These are phyloP conservation scores for Leucophenga maculata DNA, from an alignment of 2,888 invertebrate species.

Conservation along the genomic window DNA sequence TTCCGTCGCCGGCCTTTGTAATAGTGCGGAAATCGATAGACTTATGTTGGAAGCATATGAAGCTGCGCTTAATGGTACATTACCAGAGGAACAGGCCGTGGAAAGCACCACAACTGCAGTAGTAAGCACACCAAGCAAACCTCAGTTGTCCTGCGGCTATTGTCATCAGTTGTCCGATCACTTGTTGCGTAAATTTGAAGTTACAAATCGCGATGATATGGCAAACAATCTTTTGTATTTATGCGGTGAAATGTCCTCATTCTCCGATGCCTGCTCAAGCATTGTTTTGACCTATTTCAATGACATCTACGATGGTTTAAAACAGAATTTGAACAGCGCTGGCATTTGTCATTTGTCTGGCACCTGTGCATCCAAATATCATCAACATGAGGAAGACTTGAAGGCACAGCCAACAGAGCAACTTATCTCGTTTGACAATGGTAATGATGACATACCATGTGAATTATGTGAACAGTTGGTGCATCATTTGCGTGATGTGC, in stretches of 20 bases:
- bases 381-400: constrained; percentile 76
- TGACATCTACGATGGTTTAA: constrained; percentile 78
- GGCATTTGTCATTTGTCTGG: constrained; percentile 85
- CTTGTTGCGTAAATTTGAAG: constrained; percentile 66
- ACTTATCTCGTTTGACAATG: constrained; percentile 74
- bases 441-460: constrained; percentile 81
- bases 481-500: constrained; percentile 82
- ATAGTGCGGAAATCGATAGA: constrained; percentile 81
- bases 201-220: constrained; percentile 67
- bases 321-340: constrained; percentile 76
- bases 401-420: constrained; percentile 61
- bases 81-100: constrained; percentile 37
- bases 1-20: constrained; percentile 89
- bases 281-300: constrained; percentile 83
- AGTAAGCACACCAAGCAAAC: constrained; percentile 31
- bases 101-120: constrained; percentile 29
- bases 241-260: constrained; percentile 81
- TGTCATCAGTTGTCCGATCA: constrained; percentile 65
- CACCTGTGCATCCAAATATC: constrained; percentile 79
- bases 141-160: constrained; percentile 61
- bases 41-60: constrained; percentile 73
- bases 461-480: constrained; percentile 89
- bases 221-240: constrained; percentile 72
- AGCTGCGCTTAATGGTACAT: constrained; percentile 51
- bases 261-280: constrained; percentile 86